A percentile compares a stretch with the other conserved stretches of the same genome.
phyloP scores from a whole-genome alignment of 2,888 invertebrate genomes.

The Syrista parreyssii region DNA sequence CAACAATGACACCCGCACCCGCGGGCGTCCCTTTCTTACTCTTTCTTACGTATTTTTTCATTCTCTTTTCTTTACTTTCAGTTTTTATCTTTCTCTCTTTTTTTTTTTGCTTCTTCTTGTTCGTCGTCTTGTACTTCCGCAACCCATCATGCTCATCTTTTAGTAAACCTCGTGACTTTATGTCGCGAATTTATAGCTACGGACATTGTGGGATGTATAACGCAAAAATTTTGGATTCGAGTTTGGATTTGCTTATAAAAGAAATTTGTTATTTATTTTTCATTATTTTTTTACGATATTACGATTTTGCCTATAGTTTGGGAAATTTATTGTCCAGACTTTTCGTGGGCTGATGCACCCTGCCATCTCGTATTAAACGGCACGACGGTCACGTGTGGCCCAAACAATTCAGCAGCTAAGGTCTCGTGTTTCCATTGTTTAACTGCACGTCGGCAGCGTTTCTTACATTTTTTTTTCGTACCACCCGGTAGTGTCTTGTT shows the following conservation, averaged over 20 bases:
- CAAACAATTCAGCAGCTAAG: slow-evolving; percentile 25
- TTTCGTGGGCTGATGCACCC: slow-evolving; percentile 7
- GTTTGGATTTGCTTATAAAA: neutral
- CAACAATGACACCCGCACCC: slow-evolving; percentile 66
- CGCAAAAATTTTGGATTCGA: slow-evolving; percentile 35
- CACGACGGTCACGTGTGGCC: slow-evolving; percentile 28
- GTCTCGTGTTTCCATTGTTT: slow-evolving; percentile 31
- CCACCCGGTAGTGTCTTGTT: slow-evolving; percentile 43
- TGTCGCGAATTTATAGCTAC: slow-evolving; percentile 45
- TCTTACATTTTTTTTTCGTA: slow-evolving; percentile 29
- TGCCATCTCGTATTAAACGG: slow-evolving; percentile 29
- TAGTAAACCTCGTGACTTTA: neutral
- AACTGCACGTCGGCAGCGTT: slow-evolving; percentile 14
- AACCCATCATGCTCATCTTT: slow-evolving; percentile 11
- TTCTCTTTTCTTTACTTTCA: slow-evolving; percentile 23
- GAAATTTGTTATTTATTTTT: neutral
- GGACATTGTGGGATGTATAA: slow-evolving; percentile 50
- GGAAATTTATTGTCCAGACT: neutral
- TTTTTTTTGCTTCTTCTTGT: slow-evolving; percentile 26
- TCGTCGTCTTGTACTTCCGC: slow-evolving; percentile 31
- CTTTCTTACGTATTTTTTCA: slow-evolving; percentile 4
- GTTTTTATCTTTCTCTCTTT: slow-evolving; percentile 25
- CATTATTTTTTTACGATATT: neutral
- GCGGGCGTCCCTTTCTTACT: slow-evolving; percentile 50
- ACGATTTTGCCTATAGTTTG: neutral